Evolutionary conservation across 2,888 invertebrate species (phyloP), one percentile per base, ranked within the genome.

Genomic region (Himalopsyche tibetana): DNA sequence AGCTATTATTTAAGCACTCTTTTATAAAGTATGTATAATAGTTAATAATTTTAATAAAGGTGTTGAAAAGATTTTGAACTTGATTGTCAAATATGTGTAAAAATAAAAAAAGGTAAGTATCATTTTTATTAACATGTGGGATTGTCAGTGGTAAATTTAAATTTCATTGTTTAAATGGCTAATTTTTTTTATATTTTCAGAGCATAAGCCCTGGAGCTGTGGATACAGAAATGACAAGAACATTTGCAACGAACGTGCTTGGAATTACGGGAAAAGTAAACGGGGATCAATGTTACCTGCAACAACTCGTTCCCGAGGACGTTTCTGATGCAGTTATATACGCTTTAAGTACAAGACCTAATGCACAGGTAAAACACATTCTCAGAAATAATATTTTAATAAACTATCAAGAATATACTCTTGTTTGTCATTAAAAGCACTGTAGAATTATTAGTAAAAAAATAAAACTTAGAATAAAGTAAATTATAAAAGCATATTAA

Each of bases 201-300:
- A 94, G 94, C 89, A 91, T 95, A 80, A 95, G 94, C 79, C 95
- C 95, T 0, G 95, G 95, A 28, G 90, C 94, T 89, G 95, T 95
- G 28, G 92, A 92, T 80, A 95, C 95, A 0, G 93, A 93, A 8
- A 89, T 92, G 90, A 88, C 88, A 17, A 82, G 88, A 56, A 87
- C 85, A 51, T 88, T 88, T 80, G 87, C 88, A 40, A 85, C 84
- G 19, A 87, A 88, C 85, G 88, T 88, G 83, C 85, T 88, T 8
- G 88, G 88, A 63, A 84, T 88, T n/a, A 79, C 79, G 40, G 82
- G 81, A 55, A 83, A 88, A 55, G 83, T 87, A 4, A 88, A 88
- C 63, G 88, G 88, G 15, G 88, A 87, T n/a, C 84, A 86, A 36
- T 81, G 85, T 74, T 88, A 88, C 81, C 86, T 88, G 63, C 87